Evolutionary conservation across 92 coral and sea anemone genomes (phyloP), one percentile per base, ranked within the genome.

Genomic region (Actinostola sp.): DNA sequence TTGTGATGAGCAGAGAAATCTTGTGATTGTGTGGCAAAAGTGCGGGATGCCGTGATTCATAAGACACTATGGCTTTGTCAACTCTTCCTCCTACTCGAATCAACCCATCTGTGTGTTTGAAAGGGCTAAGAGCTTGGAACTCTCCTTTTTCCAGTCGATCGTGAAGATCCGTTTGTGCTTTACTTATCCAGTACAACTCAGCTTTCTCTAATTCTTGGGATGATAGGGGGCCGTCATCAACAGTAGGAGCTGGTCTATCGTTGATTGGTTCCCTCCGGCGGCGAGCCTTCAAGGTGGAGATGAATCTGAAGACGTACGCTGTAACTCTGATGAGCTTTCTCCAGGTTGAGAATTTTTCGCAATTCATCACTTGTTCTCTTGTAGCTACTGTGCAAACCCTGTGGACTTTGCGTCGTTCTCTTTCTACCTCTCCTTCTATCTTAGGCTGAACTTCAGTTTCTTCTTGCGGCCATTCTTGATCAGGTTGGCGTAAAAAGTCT

Each of bases 11-110:
- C 21, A 68, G 43, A n/a, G 88, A 75, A 25, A 76, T 78, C 58
- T 74, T 12, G 63, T 62, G 83, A 32, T 63, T 63, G 51, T 66
- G 26, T 10, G 76, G 89, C 12, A 78, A 73, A 38, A 71, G 72
- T 9, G 70, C 80, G 25, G 84, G 89, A 44, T 77, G 79, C 42
- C 31, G 58, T 19, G 63, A 3, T 16, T 79, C 71, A 23, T 61
- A 79, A 14, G 73, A 31, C 55, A 69, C 65, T 44, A 70, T 35
- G 56, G 81, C 75, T 32, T 74, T 74, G 53, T 81, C 79, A 8
- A 64, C 78, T 72, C 85, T 65, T 20, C 76, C 84, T 52, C 89
- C 81, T 27, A 76, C 88, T 78, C 85, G 63, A n/a, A 48, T 33
- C 1, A 78, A 16, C n/a, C 71, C 84, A 13, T 66, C 43, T 29